A percentile compares a stretch with the other conserved stretches of the same genome.
Conservation (phyloP, 2,113 vertebrate genomes). For the Nesoenas mayeri region DNA sequence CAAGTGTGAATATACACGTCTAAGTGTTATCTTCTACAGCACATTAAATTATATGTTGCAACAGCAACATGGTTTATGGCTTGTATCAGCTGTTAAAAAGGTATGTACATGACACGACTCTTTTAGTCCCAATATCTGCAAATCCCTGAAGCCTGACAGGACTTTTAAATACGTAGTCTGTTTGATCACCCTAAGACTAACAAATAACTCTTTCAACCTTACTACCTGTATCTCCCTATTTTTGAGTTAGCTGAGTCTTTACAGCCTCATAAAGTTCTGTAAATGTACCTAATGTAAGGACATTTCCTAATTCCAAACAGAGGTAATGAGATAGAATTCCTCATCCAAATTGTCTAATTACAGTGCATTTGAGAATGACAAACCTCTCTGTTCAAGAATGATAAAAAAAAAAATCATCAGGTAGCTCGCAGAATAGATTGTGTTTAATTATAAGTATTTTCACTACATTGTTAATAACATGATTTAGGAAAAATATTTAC, state of each 20-base stretch:
- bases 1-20: not conserved
- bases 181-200: not conserved
- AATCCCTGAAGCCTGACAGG: not conserved
- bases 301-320: not conserved
- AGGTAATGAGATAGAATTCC: not conserved
- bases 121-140: not conserved
- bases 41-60: not conserved
- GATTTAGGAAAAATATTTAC: not conserved
- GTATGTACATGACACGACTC: not conserved
- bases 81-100: not conserved
- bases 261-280: not conserved
- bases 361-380: not conserved
- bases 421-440: not conserved
- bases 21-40: not conserved
- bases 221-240: not conserved
- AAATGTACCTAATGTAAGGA: fast-evolving
- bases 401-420: not conserved
- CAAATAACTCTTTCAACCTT: not conserved
- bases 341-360: not conserved
- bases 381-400: not conserved
- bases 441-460: not conserved
- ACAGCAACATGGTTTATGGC: not conserved
- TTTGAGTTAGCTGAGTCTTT: not conserved
- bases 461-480: not conserved
- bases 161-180: not conserved